Evolutionary conservation across 2,888 invertebrate species (phyloP).

Genomic region (Spilosoma lubricipeda): DNA sequence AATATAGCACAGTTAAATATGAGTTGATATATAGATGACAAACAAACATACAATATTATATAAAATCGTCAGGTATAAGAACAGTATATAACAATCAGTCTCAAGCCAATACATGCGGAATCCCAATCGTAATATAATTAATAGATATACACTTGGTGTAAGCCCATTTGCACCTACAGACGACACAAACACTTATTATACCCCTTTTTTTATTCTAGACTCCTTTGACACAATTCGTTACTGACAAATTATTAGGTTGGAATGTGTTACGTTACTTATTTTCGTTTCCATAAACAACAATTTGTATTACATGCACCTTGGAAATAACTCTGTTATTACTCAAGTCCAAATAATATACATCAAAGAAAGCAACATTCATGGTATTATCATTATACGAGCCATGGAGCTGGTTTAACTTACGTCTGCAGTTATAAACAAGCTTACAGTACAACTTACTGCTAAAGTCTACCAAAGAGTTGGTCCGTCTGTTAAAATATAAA

Average conservation of each 20-base stretch:
- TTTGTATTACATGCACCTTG: background rate
- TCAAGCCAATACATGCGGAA: constrained; percentile 76
- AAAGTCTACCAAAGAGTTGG: constrained; percentile 79
- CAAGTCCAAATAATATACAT: constrained; percentile 22
- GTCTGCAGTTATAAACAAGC: constrained; percentile 61
- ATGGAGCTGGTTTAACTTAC: constrained; percentile 33
- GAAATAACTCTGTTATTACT: constrained; percentile 25
- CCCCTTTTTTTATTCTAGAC: constrained; percentile 10
- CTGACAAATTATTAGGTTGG: constrained; percentile 12
- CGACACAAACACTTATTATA: constrained; percentile 15
- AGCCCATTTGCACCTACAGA: constrained; percentile 52
- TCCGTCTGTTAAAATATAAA: constrained; percentile 75
- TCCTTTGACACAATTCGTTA: constrained; percentile 1
- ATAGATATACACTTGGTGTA: constrained; percentile 53
- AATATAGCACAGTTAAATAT: constrained; percentile 37
- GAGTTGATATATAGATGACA: constrained; percentile 46
- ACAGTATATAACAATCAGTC: constrained; percentile 80
- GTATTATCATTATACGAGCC: constrained; percentile 33
- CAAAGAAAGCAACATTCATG: constrained; percentile 38
- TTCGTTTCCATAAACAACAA: constrained; percentile 29
- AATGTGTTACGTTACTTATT: constrained; percentile 13
- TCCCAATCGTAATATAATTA: constrained; percentile 64
- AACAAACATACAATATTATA: constrained; percentile 60
- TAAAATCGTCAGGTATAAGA: constrained; percentile 67
- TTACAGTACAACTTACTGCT: constrained; percentile 69